Evolutionary conservation across 2,888 invertebrate species (phyloP).

Genomic region (Stictocephala bisonia): DNA sequence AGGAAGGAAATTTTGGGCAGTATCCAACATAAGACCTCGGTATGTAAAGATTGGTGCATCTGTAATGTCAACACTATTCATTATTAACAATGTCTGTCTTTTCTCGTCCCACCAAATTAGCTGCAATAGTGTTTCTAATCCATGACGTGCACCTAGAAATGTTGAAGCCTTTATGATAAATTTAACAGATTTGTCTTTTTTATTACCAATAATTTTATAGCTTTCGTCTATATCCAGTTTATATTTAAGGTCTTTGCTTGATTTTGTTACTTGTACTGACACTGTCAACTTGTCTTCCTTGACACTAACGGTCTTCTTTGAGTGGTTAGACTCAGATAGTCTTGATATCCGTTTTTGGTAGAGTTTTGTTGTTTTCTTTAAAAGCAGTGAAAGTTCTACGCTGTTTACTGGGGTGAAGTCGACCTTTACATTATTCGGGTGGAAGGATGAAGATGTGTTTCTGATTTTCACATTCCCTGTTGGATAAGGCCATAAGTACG

Average conservation of each 20-base stretch:
- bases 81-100: neutral
- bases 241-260: neutral
- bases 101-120: constrained; percentile 72
- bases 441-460: constrained; percentile 33
- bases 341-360: constrained; percentile 1
- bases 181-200: constrained; percentile 61
- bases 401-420: constrained; percentile 2
- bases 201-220: constrained; percentile 30
- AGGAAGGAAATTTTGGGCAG: constrained; percentile 87
- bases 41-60: constrained; percentile 86
- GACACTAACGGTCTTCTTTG: neutral
- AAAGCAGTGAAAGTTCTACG: neutral
- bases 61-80: constrained; percentile 69
- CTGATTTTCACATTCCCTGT: constrained; percentile 25
- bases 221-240: constrained; percentile 35
- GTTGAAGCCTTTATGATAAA: constrained; percentile 59
- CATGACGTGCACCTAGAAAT: constrained; percentile 71
- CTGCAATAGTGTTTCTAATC: constrained; percentile 79
- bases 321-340: neutral
- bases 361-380: neutral
- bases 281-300: neutral
- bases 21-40: constrained; percentile 88
- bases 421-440: neutral
- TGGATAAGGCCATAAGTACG: constrained; percentile 43
- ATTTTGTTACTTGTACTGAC: neutral